Conservation (phyloP, 2,888 invertebrate species). For the Tipula vernalis region DNA sequence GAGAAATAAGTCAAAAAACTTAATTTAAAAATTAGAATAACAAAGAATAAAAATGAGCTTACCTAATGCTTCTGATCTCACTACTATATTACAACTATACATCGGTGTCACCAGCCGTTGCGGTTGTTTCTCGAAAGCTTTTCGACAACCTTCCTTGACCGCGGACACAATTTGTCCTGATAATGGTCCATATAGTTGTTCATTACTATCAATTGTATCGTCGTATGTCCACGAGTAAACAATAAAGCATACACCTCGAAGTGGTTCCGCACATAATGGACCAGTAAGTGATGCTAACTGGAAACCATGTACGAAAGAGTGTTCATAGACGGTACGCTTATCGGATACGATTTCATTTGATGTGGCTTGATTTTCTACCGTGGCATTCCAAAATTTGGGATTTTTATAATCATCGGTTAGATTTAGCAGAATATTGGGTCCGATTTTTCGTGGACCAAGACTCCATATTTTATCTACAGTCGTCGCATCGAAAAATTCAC, state of each 20-base stretch:
- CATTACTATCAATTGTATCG: constrained; percentile 28
- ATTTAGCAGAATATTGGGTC: constrained; percentile 83
- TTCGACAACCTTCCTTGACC: constrained; percentile 75
- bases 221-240: constrained; percentile 70
- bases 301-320: constrained; percentile 74
- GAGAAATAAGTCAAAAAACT: not conserved
- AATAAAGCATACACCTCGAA: constrained; percentile 88
- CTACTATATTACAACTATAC: constrained; percentile 73
- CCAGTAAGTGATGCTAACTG: constrained; percentile 79
- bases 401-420: constrained; percentile 51
- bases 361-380: constrained; percentile 15
- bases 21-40: too few species aligned
- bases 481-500: constrained; percentile 22
- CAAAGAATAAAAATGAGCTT: constrained; percentile 33
- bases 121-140: constrained; percentile 78
- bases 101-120: constrained; percentile 91
- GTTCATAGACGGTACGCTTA: constrained; percentile 51
- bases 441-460: constrained; percentile 79
- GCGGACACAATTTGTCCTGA: constrained; percentile 85
- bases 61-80: constrained; percentile 80
- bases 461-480: constrained; percentile 67
- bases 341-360: constrained; percentile 36
- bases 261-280: constrained; percentile 92
- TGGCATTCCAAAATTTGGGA: constrained; percentile 39
- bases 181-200: constrained; percentile 33